Base-by-base conservation (phyloP, 1,140 invertebrate genomes). In the Drosophila orena region DNA sequence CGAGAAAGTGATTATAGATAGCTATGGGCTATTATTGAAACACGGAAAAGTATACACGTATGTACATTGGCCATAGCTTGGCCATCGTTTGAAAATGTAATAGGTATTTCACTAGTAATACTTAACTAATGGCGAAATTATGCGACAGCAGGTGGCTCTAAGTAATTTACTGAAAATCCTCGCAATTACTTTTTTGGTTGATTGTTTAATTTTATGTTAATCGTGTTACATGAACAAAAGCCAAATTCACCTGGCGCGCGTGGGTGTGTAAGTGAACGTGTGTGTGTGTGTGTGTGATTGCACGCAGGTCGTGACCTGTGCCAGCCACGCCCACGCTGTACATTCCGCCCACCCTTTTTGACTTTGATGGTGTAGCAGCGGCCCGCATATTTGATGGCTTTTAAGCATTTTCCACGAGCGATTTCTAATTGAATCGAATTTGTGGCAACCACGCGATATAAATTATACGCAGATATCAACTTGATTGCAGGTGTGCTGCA, bases 151-250 rank as follows among this genome's bases (percentile, higher is more conserved):
- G 60, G 64, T 53, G 64, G 60, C 64, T 52, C 35, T 30, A 37
- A 34, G 60, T 20, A n/a, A 42, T 50, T 64, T 52, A 42, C 35
- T 58, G 56, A 24, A 24, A 40, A 1, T 30, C 55, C 38, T 5
- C 3, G 14, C 37, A 42, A 27, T 15, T 34, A 17, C 46, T 35
- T 68, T 65, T 42, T 35, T 43, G 27, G 59, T 10, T 30, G 46
- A 68, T 68, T 59, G 64, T 68, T 68, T 68, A 68, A 68, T 68
- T 68, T 68, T 65, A 68, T 68, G 64, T 65, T 65, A 68, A 68
- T 68, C 64, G 42, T 43, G 64, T 68, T 68, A 24, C 24, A 40
- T 10, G 64, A 68, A 44, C 37, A 65, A 68, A 68, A 65, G 44
- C 20, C 42, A 52, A 50, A 62, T 62, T 11, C 17, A 3, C 11